Evolutionary conservation across 2,797 vertebrate species (phyloP), one percentile per base, ranked within the genome.

Genomic region (Cuniculus paca): DNA sequence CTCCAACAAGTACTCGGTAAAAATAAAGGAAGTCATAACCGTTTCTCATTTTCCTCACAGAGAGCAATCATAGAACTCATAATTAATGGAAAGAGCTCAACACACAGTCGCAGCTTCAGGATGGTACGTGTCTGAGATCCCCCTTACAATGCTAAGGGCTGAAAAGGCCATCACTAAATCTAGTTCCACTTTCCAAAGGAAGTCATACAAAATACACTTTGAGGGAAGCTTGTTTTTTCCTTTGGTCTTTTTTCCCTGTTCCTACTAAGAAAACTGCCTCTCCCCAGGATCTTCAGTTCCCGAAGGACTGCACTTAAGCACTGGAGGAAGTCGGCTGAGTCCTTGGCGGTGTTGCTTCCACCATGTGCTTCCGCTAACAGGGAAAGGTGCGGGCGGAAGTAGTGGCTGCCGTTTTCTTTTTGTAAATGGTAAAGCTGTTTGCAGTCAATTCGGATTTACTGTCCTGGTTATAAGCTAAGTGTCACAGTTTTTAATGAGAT

Each of bases 171-270:
- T 2, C 36, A 36, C n/a, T 48, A 54, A 83, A 68, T 61, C 34
- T 22, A 96, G 61, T 87, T 92, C 39, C 34, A 20, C 42, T 92
- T 96, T 92, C 74, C 82, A 75, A 84, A 92, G 68, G 36, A 95
- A 88, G 88, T 61, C 56, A 63, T 36, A 14, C 54, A 58, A 96
- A 83, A 94, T 28, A 28, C 22, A 70, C 42, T 79, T 68, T 61
- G 28, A 60, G 68, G 28, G 34, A 88, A 95, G 56, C 28, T 87
- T 94, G 31, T 56, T 94, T 96, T 94, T 63, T 84, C 72, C 24
- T 31, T 91, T 39, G 60, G 79, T 48, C 45, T 94, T 92, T 95
- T 85, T 93, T 82, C 31, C 63, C 85, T 60, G 70, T 83, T 95
- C 79, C n/a, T 56, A 48, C 24, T 61, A 72, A 60, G 61, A 50